Percentiles rank a stretch among this genome's conserved stretches.
phyloP scores from a whole-genome alignment of 2,797 vertebrate species.

The Eospalax fontanierii region DNA sequence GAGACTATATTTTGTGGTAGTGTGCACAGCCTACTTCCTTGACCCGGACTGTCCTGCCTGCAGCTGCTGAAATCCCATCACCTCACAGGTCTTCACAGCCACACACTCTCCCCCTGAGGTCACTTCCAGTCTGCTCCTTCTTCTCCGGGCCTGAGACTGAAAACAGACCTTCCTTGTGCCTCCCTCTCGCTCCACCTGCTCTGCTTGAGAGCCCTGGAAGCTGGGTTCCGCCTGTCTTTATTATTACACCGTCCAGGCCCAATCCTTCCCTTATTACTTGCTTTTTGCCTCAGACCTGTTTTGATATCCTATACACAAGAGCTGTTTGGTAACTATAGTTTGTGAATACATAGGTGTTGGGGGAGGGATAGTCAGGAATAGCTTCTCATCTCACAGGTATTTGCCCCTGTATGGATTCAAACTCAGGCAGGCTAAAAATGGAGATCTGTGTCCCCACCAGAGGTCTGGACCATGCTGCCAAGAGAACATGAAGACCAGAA shows the following conservation, averaged over 20 bases:
- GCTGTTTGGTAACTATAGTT: background rate
- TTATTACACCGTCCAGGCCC: background rate
- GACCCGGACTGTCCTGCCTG: background rate
- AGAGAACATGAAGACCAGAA: conserved; percentile 21
- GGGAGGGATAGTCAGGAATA: background rate
- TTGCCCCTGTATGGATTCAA: conserved; percentile 16
- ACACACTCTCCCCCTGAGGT: too few relatives aligned
- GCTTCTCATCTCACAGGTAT: background rate
- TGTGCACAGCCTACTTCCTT: background rate
- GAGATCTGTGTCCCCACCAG: background rate
- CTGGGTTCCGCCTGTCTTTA: background rate
- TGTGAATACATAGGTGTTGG: background rate
- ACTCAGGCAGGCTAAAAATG: conserved; percentile 32
- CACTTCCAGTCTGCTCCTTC: background rate
- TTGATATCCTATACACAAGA: background rate
- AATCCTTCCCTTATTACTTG: background rate
- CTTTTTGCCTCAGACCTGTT: background rate
- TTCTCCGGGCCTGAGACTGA: background rate
- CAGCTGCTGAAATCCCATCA: background rate
- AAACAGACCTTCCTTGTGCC: background rate
- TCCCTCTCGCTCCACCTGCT: background rate
- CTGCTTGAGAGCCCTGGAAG: background rate
- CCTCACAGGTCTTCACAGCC: background rate
- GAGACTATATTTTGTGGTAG: background rate
- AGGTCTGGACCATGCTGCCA: conserved; percentile 21